Conservation (phyloP, 2,888 invertebrate species). For the Tipula unca region DNA sequence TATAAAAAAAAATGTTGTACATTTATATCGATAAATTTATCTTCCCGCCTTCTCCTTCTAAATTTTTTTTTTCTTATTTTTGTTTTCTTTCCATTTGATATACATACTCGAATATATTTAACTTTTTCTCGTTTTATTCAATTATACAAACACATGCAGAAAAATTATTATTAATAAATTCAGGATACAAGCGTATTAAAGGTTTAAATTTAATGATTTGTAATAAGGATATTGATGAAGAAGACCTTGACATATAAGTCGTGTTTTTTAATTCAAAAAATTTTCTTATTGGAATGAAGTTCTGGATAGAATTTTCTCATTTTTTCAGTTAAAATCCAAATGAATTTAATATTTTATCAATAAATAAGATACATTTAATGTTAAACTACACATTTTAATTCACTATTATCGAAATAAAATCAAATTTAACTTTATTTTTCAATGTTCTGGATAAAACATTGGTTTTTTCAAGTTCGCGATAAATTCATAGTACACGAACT, state of each 20-base stretch:
- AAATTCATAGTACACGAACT: too few relatives aligned
- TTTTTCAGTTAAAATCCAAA: too few relatives aligned
- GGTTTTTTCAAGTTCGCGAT: too few relatives aligned
- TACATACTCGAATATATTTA: background rate
- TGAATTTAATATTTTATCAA: too few relatives aligned
- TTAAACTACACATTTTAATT: too few relatives aligned
- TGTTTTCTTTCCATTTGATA: background rate
- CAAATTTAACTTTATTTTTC: too few relatives aligned
- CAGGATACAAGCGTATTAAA: background rate
- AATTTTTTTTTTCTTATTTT: background rate
- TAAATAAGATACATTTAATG: too few relatives aligned
- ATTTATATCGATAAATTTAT: slow-evolving; percentile 8
- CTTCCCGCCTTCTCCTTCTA: slow-evolving; percentile 8
- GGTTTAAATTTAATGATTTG: background rate
- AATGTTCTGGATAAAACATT: too few relatives aligned
- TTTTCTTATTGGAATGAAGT: too few relatives aligned
- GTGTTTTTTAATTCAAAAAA: too few relatives aligned
- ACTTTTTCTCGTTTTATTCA: background rate
- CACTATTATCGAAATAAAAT: too few relatives aligned
- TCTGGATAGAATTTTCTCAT: too few relatives aligned
- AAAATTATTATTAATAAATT: slow-evolving; percentile 8
- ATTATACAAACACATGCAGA: background rate
- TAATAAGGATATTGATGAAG: background rate
- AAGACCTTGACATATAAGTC: background rate
- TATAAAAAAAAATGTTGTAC: background rate